These are phyloP conservation scores for Caenorhabditis latens DNA, from an alignment of 1,140 invertebrate genomes.

Conservation along the genomic window DNA sequence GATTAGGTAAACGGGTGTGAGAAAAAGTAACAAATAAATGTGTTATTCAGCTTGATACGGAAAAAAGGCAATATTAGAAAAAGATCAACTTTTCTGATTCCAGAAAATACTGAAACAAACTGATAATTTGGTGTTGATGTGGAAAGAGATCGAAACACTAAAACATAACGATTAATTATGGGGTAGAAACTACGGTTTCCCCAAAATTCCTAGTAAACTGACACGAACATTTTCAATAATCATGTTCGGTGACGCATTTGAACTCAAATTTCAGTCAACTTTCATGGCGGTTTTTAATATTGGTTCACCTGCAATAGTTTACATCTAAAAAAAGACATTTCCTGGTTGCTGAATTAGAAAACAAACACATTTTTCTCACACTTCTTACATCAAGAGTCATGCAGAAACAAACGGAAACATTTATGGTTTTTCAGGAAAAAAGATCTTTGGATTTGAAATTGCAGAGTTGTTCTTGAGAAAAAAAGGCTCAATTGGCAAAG, in stretches of 20 bases:
- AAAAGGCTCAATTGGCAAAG: no score
- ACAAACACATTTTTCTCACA: no score
- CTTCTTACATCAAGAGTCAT: no score
- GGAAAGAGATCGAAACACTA: neutral
- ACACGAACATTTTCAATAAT: neutral
- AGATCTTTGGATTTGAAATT: no score
- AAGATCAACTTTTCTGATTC: neutral
- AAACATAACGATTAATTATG: neutral
- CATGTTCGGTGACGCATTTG: neutral
- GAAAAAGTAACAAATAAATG: conserved; percentile 9
- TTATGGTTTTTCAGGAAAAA: no score
- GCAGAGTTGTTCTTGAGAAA: no score
- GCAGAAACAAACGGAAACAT: no score
- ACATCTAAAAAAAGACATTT: neutral
- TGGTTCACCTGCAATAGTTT: neutral
- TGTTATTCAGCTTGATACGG: neutral
- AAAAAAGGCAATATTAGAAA: neutral
- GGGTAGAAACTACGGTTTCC: neutral
- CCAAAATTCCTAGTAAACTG: neutral
- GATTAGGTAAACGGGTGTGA: neutral
- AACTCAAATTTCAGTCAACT: neutral
- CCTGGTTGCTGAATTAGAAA: no score
- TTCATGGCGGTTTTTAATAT: neutral
- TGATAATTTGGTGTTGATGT: neutral
- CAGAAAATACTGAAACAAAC: neutral